These are phyloP conservation scores for Sarcophaga caerulescens DNA, from an alignment of 2,888 invertebrate species.

Conservation along the genomic window DNA sequence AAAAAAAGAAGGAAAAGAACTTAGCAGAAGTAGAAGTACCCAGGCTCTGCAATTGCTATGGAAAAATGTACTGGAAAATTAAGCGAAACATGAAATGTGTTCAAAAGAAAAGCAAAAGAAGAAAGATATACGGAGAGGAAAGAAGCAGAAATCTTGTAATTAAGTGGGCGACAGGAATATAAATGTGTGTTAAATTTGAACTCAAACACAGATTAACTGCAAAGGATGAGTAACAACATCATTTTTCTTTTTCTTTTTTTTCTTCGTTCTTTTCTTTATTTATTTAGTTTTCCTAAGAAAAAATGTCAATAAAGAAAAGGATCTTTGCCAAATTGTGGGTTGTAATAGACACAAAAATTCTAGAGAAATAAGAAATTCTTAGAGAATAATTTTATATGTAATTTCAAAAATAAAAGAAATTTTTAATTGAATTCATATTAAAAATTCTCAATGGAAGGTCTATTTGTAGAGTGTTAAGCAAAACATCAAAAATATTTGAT, in stretches of 20 bases:
- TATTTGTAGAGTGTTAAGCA: no score
- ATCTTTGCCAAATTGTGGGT: conserved; percentile 15
- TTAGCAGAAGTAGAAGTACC: no score
- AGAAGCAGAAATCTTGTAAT: conserved; percentile 54
- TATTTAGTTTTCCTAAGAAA: background rate
- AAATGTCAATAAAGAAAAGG: background rate
- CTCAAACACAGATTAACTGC: conserved; percentile 56
- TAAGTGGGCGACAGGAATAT: conserved; percentile 67
- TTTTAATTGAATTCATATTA: no score
- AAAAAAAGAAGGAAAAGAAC: background rate
- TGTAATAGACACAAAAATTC: background rate
- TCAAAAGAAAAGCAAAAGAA: no score
- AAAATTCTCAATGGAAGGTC: no score
- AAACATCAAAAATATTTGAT: no score
- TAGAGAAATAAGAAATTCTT: no score
- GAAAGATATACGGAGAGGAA: background rate
- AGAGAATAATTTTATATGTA: no score
- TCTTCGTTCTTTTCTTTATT: conserved; percentile 19
- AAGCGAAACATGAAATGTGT: conserved; percentile 50
- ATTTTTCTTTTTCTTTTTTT: conserved; percentile 1
- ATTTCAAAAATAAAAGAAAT: no score
- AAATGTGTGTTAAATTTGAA: conserved; percentile 61
- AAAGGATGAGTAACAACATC: conserved; percentile 37
- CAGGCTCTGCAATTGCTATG: background rate
- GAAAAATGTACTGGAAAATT: conserved; percentile 20